These are phyloP conservation scores for Parauchenoglanis punctatus DNA, from an alignment of 2,797 vertebrate genomes.

Conservation along the genomic window DNA sequence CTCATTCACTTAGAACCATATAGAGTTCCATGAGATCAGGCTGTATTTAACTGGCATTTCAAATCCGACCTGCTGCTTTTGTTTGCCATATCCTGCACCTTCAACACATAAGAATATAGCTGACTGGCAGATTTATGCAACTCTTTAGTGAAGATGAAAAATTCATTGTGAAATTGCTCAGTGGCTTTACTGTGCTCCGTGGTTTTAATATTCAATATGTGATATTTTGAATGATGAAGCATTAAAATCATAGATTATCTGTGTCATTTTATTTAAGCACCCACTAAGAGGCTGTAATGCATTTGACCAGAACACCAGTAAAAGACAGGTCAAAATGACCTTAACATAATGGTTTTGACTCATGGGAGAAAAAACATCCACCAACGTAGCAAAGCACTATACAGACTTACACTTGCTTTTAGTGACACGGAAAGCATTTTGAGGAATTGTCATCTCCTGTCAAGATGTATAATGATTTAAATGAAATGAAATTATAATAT, in stretches of 20 bases:
- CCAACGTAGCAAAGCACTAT: conserved; percentile 7
- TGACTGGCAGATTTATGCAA: conserved; percentile 18
- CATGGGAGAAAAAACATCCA: conserved; percentile 28
- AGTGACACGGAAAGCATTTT: not conserved
- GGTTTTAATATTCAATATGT: conserved; percentile 28
- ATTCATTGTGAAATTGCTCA: conserved; percentile 7
- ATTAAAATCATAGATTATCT: conserved; percentile 12
- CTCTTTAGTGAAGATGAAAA: conserved; percentile 18
- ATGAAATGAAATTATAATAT: too few species aligned
- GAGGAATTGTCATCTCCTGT: not conserved
- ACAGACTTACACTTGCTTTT: not conserved
- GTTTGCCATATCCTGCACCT: conserved; percentile 18
- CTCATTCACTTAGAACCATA: not conserved
- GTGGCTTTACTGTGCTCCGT: conserved; percentile 18
- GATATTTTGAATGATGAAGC: conserved; percentile 21
- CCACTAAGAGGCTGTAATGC: conserved; percentile 20
- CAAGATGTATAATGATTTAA: not conserved
- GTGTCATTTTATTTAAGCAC: conserved; percentile 36
- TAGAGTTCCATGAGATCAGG: not conserved
- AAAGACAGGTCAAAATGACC: conserved; percentile 39
- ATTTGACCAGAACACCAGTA: conserved; percentile 44
- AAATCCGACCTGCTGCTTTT: conserved; percentile 2
- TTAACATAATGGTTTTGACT: conserved; percentile 9
- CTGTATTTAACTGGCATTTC: conserved; percentile 36
- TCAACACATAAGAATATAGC: not conserved